Evolutionary conservation across 1,140 invertebrate genomes (phyloP).

Genomic region (Nixonia krombeini): DNA sequence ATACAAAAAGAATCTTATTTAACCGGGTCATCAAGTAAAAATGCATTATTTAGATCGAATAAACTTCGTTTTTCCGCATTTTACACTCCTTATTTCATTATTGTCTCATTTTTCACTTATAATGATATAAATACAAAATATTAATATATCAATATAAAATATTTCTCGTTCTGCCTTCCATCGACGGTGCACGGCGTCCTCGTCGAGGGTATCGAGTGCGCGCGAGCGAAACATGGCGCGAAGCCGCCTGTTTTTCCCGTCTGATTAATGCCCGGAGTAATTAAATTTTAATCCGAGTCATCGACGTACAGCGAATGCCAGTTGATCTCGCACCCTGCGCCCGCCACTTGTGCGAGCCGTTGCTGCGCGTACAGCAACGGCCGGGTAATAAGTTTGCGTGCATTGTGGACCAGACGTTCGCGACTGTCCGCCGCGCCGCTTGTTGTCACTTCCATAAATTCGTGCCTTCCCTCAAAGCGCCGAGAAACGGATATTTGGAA

Average conservation of each 20-base stretch:
- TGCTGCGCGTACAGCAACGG: too few relatives aligned
- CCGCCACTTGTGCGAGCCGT: too few relatives aligned
- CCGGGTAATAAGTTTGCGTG: neutral
- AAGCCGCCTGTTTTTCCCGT: conserved; percentile 38
- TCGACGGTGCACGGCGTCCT: neutral
- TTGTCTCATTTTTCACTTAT: too few relatives aligned
- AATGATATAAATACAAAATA: too few relatives aligned
- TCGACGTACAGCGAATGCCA: conserved; percentile 47
- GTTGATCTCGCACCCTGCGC: conserved; percentile 22
- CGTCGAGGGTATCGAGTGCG: neutral
- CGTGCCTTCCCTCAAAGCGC: conserved; percentile 10
- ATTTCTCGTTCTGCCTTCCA: too few relatives aligned
- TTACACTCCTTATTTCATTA: too few relatives aligned
- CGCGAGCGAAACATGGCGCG: conserved; percentile 3
- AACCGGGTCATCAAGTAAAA: too few relatives aligned
- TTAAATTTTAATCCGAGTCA: conserved; percentile 64
- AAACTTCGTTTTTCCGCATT: too few relatives aligned
- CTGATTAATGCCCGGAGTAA: conserved; percentile 57
- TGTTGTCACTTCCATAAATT: conserved; percentile 24
- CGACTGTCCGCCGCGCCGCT: conserved; percentile 26
- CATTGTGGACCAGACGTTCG: conserved; percentile 29
- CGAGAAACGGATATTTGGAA: conserved; percentile 26
- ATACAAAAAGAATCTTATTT: too few relatives aligned
- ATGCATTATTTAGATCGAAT: too few relatives aligned
- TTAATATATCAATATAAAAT: too few relatives aligned